phyloP scores from a whole-genome alignment of 64 coral and sea anemone species.

The Trachythela sp. region DNA sequence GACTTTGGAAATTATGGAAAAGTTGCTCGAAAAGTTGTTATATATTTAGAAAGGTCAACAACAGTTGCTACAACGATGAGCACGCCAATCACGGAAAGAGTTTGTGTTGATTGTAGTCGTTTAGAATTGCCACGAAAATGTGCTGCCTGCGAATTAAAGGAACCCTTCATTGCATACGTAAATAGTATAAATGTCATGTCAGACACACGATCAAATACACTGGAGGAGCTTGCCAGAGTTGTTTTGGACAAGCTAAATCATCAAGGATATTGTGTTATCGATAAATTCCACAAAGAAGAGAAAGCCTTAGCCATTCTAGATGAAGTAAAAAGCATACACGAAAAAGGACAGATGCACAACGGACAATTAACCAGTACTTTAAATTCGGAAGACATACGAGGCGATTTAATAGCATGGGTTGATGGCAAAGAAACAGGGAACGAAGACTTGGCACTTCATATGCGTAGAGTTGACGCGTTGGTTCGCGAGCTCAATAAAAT shows the following conservation, averaged over 20 bases:
- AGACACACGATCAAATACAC: not conserved
- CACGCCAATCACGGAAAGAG: not conserved
- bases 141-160: not conserved
- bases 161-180: not conserved
- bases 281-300: conserved; percentile 8
- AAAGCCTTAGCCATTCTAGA: not conserved
- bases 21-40: not conserved
- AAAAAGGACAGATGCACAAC: not conserved
- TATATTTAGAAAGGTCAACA: not conserved
- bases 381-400: not conserved
- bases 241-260: not conserved
- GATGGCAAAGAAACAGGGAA: not conserved
- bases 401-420: conserved; percentile 1
- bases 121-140: not conserved
- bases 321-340: not conserved
- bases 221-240: not conserved
- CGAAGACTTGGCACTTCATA: not conserved
- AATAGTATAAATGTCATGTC: not conserved
- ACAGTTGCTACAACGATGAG: not conserved
- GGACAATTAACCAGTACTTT: not conserved
- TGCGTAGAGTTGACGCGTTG: not conserved
- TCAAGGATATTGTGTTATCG: conserved; percentile 14
- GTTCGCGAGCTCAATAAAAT: not conserved
- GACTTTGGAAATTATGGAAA: not conserved
- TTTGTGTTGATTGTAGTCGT: not conserved